A percentile compares a stretch with the other conserved stretches of the same genome.
Conservation (phyloP, 2,797 vertebrate genomes). For the Enteromius trimaculatus region DNA sequence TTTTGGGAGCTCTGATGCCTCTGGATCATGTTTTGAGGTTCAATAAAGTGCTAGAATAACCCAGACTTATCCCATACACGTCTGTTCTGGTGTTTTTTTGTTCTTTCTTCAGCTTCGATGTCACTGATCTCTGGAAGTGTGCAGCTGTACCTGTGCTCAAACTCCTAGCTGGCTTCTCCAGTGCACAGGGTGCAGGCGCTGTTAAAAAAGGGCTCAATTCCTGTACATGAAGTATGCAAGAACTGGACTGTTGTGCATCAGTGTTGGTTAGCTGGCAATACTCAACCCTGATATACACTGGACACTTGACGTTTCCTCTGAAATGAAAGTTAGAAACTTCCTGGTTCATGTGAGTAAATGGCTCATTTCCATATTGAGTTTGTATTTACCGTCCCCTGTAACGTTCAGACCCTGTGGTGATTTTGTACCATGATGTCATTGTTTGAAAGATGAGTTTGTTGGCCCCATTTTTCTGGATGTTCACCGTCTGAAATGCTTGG, state of each 20-base stretch:
- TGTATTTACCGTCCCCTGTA: background rate
- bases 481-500: background rate
- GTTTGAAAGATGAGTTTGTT: conserved; percentile 6
- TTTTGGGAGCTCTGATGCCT: background rate
- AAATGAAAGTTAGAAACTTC: background rate
- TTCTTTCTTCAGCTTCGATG: background rate
- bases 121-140: conserved; percentile 77
- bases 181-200: conserved; percentile 79
- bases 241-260: background rate
- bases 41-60: conserved; percentile 80
- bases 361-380: background rate
- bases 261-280: background rate
- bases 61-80: conserved; percentile 86
- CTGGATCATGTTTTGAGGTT: conserved; percentile 14
- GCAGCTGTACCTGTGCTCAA: conserved; percentile 86
- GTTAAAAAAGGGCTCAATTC: conserved; percentile 83
- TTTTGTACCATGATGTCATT: background rate
- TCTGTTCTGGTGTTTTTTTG: conserved; percentile 85
- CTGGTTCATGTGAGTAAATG: background rate
- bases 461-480: background rate
- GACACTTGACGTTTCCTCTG: background rate
- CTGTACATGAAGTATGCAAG: background rate
- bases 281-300: background rate
- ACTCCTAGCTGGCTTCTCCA: conserved; percentile 80
- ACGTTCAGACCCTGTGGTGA: background rate